These are phyloP conservation scores for Mastigias papua DNA, from an alignment of 30 jellyfish, hydroid and myxozoan species.

Conservation along the genomic window DNA sequence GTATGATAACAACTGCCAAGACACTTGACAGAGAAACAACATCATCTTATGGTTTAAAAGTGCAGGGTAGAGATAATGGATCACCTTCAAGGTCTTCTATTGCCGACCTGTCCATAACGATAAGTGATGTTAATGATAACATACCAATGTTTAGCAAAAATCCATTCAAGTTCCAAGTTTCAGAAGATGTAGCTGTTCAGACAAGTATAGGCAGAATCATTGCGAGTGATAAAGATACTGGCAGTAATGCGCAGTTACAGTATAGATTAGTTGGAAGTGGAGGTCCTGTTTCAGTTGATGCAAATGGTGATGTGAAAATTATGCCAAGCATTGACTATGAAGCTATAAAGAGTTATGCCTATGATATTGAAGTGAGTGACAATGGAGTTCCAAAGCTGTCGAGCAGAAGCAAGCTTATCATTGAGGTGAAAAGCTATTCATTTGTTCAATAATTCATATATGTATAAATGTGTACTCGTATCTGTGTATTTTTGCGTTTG, in stretches of 20 bases:
- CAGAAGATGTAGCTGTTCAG: slow-evolving; percentile 14
- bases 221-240: slow-evolving; percentile 62
- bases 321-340: slow-evolving; percentile 43
- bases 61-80: slow-evolving; percentile 82
- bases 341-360: slow-evolving; percentile 14
- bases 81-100: slow-evolving; percentile 41
- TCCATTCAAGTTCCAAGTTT: slow-evolving; percentile 33
- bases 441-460: too few relatives aligned
- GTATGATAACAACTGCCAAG: slow-evolving; percentile 45
- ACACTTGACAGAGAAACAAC: slow-evolving; percentile 70
- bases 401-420: not conserved
- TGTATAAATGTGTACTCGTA: too few relatives aligned
- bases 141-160: slow-evolving; percentile 62
- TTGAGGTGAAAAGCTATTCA: slow-evolving; percentile 13
- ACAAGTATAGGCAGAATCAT: slow-evolving; percentile 28
- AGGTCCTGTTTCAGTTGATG: slow-evolving; percentile 7
- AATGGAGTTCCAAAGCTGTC: slow-evolving; percentile 63
- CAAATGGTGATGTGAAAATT: slow-evolving; percentile 37
- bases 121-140: slow-evolving; percentile 85
- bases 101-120: slow-evolving; percentile 53
- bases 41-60: slow-evolving; percentile 34
- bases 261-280: slow-evolving; percentile 27
- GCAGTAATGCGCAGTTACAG: slow-evolving; percentile 44
- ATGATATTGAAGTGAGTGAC: slow-evolving; percentile 56
- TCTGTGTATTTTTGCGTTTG: too few relatives aligned